Base-by-base conservation (phyloP, 2,888 invertebrate genomes). In the Lasioglossum marginatum region DNA sequence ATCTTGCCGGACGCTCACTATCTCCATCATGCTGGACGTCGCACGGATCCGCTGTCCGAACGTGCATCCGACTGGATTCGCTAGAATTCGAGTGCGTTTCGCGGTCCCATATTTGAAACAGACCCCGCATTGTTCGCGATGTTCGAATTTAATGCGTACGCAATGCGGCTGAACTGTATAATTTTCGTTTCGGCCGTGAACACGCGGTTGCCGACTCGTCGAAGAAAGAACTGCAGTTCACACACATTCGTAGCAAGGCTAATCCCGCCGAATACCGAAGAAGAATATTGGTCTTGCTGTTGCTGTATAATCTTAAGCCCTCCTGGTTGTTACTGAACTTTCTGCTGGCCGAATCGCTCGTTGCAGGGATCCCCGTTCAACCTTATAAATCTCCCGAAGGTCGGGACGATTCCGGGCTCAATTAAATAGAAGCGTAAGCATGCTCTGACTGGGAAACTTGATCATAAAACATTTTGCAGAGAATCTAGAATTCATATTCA, bases 1-100 rank as follows among this genome's bases (percentile, higher is more conserved):
- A 70, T 70, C 70, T 70, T 70, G 70, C n/a, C 40, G 70, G 70
- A 70, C 40, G 70, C 19, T n/a, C 37, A n/a, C 40, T 70, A 70
- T 84, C 77, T 83, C 70, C 68, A 70, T 70, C 37, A 37, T 12
- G 68, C 68, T 68, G 66, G 34, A 68, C 34, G 10, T 37, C 34
- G 34, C 66, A 5, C 66, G 34, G 23, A 10, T 16, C 66, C 34
- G 66, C 23, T 34, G 66, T 34, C 34, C 31, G 34, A 31, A 34
- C 66, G 66, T 34, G 19, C 66, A 34, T 66, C 34, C 66, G 34
- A 5, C 31, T 31, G 66, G 23, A 23, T 66, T 31, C 66, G 66
- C 4, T 23, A 31, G 34, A 66, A 66, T 23, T 34, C 66, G 66
- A 19, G 60, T 60, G 19, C 66, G 34, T 34, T 34, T 34, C 66